Conservation (phyloP, 2,797 vertebrate species). For the Heliangelus exortis region DNA sequence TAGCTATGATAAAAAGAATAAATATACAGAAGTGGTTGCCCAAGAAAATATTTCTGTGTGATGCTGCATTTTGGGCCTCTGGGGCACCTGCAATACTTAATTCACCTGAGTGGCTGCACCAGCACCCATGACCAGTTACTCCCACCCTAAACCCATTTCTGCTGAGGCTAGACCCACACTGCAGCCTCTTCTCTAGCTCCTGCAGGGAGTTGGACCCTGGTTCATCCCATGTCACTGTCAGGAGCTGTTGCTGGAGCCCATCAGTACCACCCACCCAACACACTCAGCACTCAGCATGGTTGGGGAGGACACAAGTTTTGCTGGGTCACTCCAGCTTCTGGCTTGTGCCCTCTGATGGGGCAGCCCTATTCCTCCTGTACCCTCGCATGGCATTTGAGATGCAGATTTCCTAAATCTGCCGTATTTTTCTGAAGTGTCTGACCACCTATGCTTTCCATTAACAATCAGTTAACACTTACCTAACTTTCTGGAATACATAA, state of each 20-base stretch:
- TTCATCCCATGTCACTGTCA: neutral
- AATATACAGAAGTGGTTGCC: neutral
- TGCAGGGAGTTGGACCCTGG: accelerated
- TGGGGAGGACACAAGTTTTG: neutral
- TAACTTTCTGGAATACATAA: neutral
- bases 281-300: neutral
- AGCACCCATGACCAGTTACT: neutral
- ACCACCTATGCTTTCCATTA: neutral
- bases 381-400: neutral
- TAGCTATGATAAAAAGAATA: neutral
- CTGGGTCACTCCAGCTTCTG: neutral
- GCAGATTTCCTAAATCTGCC: neutral
- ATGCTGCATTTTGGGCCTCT: neutral
- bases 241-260: neutral
- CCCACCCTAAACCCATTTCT: accelerated
- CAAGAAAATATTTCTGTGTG: neutral
- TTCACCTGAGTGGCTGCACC: neutral
- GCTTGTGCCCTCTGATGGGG: accelerated
- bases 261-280: neutral
- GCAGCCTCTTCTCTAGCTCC: neutral
- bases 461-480: neutral
- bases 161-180: neutral
- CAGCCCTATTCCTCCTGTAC: neutral
- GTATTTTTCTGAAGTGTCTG: neutral
- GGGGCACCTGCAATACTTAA: neutral